These are phyloP conservation scores for Atopsyche davidsoni DNA, from an alignment of 1,140 invertebrate species.

Conservation along the genomic window DNA sequence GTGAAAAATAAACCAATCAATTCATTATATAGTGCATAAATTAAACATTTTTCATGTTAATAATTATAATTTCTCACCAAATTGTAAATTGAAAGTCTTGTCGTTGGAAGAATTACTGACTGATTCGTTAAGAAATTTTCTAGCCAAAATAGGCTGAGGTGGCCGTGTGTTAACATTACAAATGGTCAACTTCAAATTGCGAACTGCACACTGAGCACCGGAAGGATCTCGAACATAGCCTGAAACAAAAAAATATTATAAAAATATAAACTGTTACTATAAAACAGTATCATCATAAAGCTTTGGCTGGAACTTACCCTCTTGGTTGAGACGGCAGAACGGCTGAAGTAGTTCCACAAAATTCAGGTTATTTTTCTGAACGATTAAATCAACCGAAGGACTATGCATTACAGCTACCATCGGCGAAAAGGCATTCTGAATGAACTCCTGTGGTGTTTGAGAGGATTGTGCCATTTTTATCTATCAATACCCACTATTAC, in stretches of 20 bases:
- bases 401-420: constrained; percentile 81
- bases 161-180: constrained; percentile 75
- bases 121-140: constrained; percentile 82
- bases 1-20: too few relatives aligned
- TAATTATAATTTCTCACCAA: constrained; percentile 16
- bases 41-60: constrained; percentile 5
- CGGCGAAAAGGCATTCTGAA: constrained; percentile 83
- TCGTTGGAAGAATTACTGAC: constrained; percentile 67
- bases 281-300: constrained; percentile 3
- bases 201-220: constrained; percentile 64
- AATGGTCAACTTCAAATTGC: constrained; percentile 73
- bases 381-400: constrained; percentile 70
- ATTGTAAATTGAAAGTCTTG: constrained; percentile 41
- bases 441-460: constrained; percentile 75
- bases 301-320: constrained; percentile 52
- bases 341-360: constrained; percentile 88
- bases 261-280: too few relatives aligned
- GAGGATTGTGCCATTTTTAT: constrained; percentile 55
- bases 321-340: constrained; percentile 71
- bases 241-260: constrained; percentile 38
- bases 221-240: constrained; percentile 79
- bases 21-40: not conserved
- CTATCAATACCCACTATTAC: not conserved
- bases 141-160: constrained; percentile 73
- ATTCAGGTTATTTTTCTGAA: constrained; percentile 84